Conservation (phyloP, 2,113 vertebrate genomes). For the Spea multiplicata region DNA sequence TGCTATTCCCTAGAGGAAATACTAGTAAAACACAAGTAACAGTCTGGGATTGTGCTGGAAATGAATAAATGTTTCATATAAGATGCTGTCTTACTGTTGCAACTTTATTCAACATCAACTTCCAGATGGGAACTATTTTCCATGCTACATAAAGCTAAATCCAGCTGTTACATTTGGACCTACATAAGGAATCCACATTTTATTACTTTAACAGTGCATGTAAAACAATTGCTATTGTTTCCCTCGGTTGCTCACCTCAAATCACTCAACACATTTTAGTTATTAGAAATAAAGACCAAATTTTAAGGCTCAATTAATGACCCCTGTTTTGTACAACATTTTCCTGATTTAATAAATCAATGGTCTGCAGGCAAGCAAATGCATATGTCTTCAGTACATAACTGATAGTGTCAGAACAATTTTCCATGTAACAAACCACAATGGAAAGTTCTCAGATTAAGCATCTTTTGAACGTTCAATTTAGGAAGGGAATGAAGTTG, state of each 20-base stretch:
- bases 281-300: slow-evolving; percentile 58
- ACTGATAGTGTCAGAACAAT: slow-evolving; percentile 62
- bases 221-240: slow-evolving; percentile 76
- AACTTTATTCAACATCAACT: slow-evolving; percentile 79
- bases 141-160: slow-evolving; percentile 82
- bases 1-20: slow-evolving; percentile 45
- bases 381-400: too few relatives aligned
- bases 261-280: slow-evolving; percentile 59
- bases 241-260: slow-evolving; percentile 62
- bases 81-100: slow-evolving; percentile 72
- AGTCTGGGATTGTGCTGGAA: slow-evolving; percentile 55
- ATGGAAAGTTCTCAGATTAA: slow-evolving; percentile 58
- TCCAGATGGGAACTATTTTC: slow-evolving; percentile 83
- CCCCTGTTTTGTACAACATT: slow-evolving; percentile 55
- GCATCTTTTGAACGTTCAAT: slow-evolving; percentile 57
- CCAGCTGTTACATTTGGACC: slow-evolving; percentile 80
- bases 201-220: slow-evolving; percentile 68
- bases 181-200: slow-evolving; percentile 77
- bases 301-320: slow-evolving; percentile 62
- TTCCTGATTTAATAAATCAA: slow-evolving; percentile 65
- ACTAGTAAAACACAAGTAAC: slow-evolving; percentile 47
- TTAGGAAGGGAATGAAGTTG: neutral
- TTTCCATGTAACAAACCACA: slow-evolving; percentile 67
- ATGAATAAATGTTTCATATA: slow-evolving; percentile 65
- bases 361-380: slow-evolving; percentile 49